These are phyloP conservation scores for Tetragonula clypearis DNA, from an alignment of 1,140 invertebrate genomes.

Conservation along the genomic window DNA sequence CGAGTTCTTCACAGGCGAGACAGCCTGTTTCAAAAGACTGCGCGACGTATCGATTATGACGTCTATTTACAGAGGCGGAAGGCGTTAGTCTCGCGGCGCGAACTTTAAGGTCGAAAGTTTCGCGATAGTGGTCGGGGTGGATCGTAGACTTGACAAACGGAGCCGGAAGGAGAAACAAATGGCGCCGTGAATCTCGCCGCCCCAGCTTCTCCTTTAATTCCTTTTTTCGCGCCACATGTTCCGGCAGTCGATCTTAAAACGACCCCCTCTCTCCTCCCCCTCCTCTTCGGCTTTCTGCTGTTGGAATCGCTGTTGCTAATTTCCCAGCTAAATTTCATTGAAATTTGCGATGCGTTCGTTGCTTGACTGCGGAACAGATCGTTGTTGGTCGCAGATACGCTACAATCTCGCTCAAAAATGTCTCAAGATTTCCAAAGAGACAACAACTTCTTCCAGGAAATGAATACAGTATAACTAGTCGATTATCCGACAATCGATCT, in stretches of 20 bases:
- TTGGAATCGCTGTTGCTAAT: background rate
- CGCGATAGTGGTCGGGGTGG: slow-evolving; percentile 20
- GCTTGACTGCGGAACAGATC: background rate
- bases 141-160: slow-evolving; percentile 55
- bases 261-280: no score
- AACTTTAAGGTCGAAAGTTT: slow-evolving; percentile 48
- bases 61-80: slow-evolving; percentile 41
- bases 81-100: slow-evolving; percentile 53
- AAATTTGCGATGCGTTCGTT: background rate
- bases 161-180: slow-evolving; percentile 54
- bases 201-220: slow-evolving; percentile 19
- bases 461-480: no score
- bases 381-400: background rate
- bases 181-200: slow-evolving; percentile 58
- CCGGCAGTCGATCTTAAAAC: background rate
- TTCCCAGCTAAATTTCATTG: background rate
- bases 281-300: no score
- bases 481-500: no score
- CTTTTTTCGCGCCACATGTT: slow-evolving; percentile 28
- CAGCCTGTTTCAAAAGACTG: background rate
- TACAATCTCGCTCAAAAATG: no score
- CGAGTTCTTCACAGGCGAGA: no score
- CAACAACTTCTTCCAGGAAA: no score
- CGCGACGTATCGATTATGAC: slow-evolving; percentile 27
- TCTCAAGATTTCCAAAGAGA: no score